Base-by-base conservation (phyloP, 2,797 vertebrate genomes). In the Sebastes nivosus region DNA sequence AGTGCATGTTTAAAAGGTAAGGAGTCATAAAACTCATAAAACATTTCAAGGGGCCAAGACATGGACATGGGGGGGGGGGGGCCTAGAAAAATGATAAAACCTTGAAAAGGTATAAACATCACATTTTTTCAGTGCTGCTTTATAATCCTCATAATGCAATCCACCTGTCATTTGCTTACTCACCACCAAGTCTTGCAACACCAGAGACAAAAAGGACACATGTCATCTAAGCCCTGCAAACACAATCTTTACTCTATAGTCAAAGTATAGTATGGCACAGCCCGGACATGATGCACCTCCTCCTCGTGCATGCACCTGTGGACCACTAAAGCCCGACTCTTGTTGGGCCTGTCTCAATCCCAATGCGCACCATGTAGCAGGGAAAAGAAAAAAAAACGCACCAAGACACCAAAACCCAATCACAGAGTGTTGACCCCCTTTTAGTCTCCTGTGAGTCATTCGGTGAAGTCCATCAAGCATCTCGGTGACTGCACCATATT, bases 251-350 rank as follows among this genome's bases (percentile, higher is more conserved):
- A 16, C 63, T 58, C 34, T 71, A 38, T 6, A 34, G 9, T 10
- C 29, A 11, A 36, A 54, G 80, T 58, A 4, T 2, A 64, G 54
- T 32, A 55, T 22, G 6, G 12, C 42, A 46, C 42, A 46, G 14
- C 16, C 73, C 38, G 67, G 75, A 86, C 84, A 30, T 30, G 65
- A 16, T 46, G 42, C 42, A 46, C 42, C 14, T 46, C 42, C 42
- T 73, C 50, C 25, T 61, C 65, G 73, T 36, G 20, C 71, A 67
- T 82, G 77, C 88, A 89, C 91, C 90, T 92, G 91, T 90, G 80
- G 86, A 85, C 89, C 74, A 67, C 50, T 6, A 10, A 18, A 78
- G 74, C 55, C 76, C 0, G 55, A 74, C 84, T 81, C 77, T 67
- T 59, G 34, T 65, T 38, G 77, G 89, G 84, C 90, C 90, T 87